Conservation (phyloP, 2,113 vertebrate species). For the Brienomyrus longianalis region DNA sequence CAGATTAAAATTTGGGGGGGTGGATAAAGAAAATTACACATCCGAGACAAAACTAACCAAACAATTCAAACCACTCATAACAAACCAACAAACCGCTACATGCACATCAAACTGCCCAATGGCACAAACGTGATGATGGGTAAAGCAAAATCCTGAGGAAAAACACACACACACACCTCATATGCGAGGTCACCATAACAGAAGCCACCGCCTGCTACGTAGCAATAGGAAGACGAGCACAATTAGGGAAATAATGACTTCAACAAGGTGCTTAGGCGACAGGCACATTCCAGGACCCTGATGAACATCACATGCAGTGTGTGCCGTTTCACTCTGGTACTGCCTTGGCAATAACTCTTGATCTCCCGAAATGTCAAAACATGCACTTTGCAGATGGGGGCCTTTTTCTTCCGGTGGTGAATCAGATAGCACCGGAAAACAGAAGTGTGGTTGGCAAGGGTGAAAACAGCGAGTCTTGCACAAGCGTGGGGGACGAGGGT, state of each 20-base stretch:
- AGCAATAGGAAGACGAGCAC: neutral
- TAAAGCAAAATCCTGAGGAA: neutral
- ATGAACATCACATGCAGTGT: neutral
- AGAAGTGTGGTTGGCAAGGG: neutral
- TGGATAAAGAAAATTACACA: neutral
- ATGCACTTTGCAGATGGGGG: neutral
- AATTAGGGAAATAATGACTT: neutral
- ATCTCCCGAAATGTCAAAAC: neutral
- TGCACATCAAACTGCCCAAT: neutral
- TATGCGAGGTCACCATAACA: neutral
- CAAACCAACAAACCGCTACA: neutral
- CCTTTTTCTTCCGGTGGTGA: neutral
- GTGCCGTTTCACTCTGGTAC: neutral
- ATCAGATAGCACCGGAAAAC: neutral
- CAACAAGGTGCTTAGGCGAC: neutral
- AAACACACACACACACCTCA: neutral
- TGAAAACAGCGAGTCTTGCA: neutral
- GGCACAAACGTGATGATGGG: neutral
- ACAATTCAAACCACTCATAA: neutral
- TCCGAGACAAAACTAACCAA: neutral
- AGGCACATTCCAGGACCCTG: neutral
- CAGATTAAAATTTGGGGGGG: no score
- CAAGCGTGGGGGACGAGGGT: neutral
- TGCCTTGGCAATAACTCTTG: neutral
- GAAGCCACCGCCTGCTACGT: neutral